Conservation (phyloP, 2,113 vertebrate species). For the Dermatemys mawii region DNA sequence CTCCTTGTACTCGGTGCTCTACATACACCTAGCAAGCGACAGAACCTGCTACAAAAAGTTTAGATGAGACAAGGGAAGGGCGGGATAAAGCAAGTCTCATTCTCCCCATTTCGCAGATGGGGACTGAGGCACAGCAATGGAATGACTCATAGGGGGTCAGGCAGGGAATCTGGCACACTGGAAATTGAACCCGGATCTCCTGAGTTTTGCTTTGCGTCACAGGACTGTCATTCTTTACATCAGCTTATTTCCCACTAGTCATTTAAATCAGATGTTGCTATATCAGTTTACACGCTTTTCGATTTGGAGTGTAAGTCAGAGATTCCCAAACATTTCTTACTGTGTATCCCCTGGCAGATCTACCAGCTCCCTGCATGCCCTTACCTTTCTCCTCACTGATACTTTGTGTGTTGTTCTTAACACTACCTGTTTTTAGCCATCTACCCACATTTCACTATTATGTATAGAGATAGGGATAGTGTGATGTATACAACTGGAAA, state of each 20-base stretch:
- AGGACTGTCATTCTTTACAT: neutral
- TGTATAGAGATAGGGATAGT: neutral
- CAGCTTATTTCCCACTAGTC: neutral
- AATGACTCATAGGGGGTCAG: neutral
- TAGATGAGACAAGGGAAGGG: neutral
- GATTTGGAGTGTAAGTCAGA: neutral
- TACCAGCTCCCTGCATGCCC: neutral
- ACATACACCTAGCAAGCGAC: slow-evolving; percentile 56
- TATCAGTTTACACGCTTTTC: accelerated
- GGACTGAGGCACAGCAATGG: neutral
- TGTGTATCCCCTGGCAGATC: neutral
- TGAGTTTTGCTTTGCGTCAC: neutral
- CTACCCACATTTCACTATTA: neutral
- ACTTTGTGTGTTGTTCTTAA: too few species aligned
- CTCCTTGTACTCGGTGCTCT: slow-evolving; percentile 34
- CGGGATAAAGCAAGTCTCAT: neutral
- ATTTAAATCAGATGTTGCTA: neutral
- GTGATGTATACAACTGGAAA: neutral
- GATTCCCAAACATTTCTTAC: neutral
- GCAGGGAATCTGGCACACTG: neutral
- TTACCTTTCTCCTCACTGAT: too few species aligned
- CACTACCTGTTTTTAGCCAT: neutral
- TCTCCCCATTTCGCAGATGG: neutral
- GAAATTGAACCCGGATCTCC: neutral
- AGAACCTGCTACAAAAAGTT: neutral